A percentile compares a stretch with the other conserved stretches of the same genome.
phyloP scores from a whole-genome alignment of 1,140 invertebrate genomes.

The Atta texana region DNA sequence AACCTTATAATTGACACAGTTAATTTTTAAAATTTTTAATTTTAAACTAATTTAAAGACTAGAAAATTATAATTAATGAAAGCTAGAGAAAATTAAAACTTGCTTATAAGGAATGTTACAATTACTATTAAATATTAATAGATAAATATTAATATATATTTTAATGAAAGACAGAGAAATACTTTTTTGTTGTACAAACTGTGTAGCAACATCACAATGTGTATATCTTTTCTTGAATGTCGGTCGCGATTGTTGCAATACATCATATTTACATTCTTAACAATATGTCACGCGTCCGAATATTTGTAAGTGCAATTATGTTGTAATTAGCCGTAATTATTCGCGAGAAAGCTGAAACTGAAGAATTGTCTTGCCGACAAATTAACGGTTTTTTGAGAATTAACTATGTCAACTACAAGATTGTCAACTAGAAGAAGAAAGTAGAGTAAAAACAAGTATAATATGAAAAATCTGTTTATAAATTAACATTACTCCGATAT shows the following conservation, averaged over 20 bases:
- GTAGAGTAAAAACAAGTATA: not conserved
- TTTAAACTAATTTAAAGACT: too few species aligned
- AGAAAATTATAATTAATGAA: too few species aligned
- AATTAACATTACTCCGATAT: too few species aligned
- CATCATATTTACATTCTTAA: slow-evolving; percentile 14
- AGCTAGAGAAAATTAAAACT: too few species aligned
- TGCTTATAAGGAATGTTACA: too few species aligned
- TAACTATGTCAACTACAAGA: not conserved
- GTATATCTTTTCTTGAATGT: slow-evolving; percentile 27
- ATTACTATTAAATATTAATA: not conserved
- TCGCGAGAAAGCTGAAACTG: not conserved
- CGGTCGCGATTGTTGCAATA: slow-evolving; percentile 30
- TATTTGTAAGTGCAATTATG: slow-evolving; percentile 31
- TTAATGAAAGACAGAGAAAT: not conserved
- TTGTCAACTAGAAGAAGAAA: not conserved
- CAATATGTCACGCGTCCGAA: slow-evolving; percentile 19
- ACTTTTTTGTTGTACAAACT: not conserved
- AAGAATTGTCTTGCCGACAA: not conserved
- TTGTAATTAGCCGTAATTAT: slow-evolving; percentile 40
- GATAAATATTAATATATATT: not conserved
- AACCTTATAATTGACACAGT: too few species aligned
- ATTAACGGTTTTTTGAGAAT: slow-evolving; percentile 24
- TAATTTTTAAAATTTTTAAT: too few species aligned
- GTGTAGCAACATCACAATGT: not conserved
- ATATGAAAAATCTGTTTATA: not conserved